phyloP scores from a whole-genome alignment of 2,113 vertebrate genomes.

The Microtus montanus region DNA sequence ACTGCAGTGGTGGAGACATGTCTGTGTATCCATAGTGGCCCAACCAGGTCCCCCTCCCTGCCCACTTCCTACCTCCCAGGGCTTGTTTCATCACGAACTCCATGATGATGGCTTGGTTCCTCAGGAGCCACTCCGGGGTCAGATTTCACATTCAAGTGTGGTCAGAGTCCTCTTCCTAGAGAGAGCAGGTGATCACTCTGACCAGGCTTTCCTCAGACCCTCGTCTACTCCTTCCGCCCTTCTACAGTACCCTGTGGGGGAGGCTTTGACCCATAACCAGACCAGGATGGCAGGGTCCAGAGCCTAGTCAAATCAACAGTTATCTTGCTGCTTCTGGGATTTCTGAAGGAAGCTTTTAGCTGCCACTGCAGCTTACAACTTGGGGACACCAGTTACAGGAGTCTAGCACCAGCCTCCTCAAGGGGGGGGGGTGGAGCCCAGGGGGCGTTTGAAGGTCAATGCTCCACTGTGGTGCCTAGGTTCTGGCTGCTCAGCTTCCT shows the following conservation, averaged over 20 bases:
- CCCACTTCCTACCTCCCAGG: constrained; percentile 71
- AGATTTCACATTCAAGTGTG: constrained; percentile 20
- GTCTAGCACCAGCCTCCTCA: not conserved
- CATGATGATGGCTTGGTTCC: constrained; percentile 59
- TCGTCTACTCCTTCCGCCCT: accelerated
- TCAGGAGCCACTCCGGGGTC: constrained; percentile 9
- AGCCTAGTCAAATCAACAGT: not conserved
- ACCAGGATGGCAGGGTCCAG: not conserved
- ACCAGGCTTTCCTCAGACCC: not conserved
- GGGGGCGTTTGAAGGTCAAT: constrained; percentile 73
- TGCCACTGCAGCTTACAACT: not conserved
- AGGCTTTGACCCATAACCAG: not conserved
- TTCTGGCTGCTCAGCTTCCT: not conserved
- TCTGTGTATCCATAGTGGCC: not conserved
- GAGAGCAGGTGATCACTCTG: not conserved
- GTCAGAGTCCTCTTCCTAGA: not conserved
- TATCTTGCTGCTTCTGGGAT: not conserved
- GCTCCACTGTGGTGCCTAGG: not conserved
- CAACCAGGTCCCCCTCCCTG: not conserved
- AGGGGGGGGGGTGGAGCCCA: not conserved
- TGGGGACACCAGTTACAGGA: not conserved
- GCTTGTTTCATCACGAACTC: constrained; percentile 81
- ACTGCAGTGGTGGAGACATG: not conserved
- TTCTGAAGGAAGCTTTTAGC: not conserved
- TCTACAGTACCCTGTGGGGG: not conserved